Base-by-base conservation (phyloP, 30 jellyfish, hydroid and myxozoan genomes). In the Mastigias papua region DNA sequence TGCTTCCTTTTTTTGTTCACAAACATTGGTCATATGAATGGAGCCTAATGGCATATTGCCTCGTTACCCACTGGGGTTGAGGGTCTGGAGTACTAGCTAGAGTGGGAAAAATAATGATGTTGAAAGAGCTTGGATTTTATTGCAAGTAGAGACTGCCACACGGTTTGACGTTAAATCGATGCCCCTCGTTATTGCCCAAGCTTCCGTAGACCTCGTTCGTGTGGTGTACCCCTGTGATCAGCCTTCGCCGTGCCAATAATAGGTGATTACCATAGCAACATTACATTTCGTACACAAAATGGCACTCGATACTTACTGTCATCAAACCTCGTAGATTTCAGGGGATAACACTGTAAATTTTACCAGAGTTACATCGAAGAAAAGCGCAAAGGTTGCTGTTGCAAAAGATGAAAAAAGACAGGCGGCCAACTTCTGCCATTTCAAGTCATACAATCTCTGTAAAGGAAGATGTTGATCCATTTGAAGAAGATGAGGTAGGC, bases 401-500 rank as follows among this genome's bases (percentile, higher is more conserved):
- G 26, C 9, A 26, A 69, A 27, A 69, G 42, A 85, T 85, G 94
- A 85, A 85, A 70, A 85, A 85, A 67, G 94, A 85, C 94, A 62
- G 94, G 51, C 85, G 94, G 32, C 94, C 94, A 49, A 85, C 94
- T 32, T 85, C 94, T n/a, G 94, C 94, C 82, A 73, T 85, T 85
- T 85, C 94, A 70, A 85, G 94, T 46, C 94, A 85, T n/a, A 58
- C 79, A 51, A 27, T 23, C 16, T 34, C 80, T 26, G 67, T 85
- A 35, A 74, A 34, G 23, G 84, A 31, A 48, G 96, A 92, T 73
- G 50, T 85, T 69, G 98, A 92, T 57, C 96, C 98, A n/a, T 92
- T 85, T 69, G 89, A 82, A 63, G 98, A 92, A 64, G 98, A 92
- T 77, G 96, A 92, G 98, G 98, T 90, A 65, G 32, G 67, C 54